Evolutionary conservation across 2,888 invertebrate species (phyloP).

Genomic region (Mesochorus sp.): DNA sequence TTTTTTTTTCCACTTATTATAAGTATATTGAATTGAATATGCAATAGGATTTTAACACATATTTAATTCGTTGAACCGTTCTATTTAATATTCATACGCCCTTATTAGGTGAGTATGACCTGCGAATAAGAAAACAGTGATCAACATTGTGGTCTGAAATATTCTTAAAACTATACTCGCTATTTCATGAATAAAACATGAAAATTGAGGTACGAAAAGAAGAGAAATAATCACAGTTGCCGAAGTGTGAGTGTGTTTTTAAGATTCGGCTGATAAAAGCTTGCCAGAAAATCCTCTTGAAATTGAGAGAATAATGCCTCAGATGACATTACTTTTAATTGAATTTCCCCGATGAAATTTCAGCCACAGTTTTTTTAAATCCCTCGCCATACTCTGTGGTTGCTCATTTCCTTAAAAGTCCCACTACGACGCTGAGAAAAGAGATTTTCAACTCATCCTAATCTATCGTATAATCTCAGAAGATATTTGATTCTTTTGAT

Average conservation of each 20-base stretch:
- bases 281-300: constrained; percentile 39
- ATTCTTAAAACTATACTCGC: neutral
- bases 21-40: too few relatives aligned
- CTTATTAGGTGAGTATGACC: too few relatives aligned
- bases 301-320: constrained; percentile 54
- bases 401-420: constrained; percentile 38
- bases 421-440: constrained; percentile 1
- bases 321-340: constrained; percentile 79
- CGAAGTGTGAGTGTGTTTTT: constrained; percentile 1
- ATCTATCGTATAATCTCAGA: too few relatives aligned
- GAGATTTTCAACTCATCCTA: constrained; percentile 8
- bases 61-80: too few relatives aligned
- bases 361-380: constrained; percentile 64
- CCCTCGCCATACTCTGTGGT: constrained; percentile 9
- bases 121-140: neutral
- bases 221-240: constrained; percentile 27
- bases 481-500: too few relatives aligned
- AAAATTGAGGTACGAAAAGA: constrained; percentile 19
- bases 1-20: too few relatives aligned
- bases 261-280: constrained; percentile 44
- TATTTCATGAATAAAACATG: neutral
- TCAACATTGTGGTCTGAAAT: neutral
- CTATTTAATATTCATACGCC: too few relatives aligned
- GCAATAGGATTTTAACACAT: too few relatives aligned
- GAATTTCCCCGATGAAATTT: constrained; percentile 80